Base-by-base conservation (phyloP, 2,113 vertebrate species). In the Macquaria australasica region DNA sequence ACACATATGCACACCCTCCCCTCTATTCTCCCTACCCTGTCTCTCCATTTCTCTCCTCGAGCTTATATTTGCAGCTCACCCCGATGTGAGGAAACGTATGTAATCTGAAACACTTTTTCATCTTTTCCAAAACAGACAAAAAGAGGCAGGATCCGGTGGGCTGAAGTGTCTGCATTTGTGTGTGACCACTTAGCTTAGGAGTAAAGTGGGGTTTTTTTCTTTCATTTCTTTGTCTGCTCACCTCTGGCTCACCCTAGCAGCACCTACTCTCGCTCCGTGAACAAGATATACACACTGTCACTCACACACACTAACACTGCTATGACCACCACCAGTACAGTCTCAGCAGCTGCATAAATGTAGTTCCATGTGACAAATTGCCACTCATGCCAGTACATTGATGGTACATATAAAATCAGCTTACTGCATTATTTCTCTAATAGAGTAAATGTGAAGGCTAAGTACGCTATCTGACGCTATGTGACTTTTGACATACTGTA, bases 81-180 rank as follows among this genome's bases (percentile, higher is more conserved):
- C 53, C 23, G 67, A 74, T 39, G 37, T 78, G 72, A 83, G 56
- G 84, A 89, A 86, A 70, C 62, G 48, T 51, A 66, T 80, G 73
- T 48, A 82, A 86, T 64, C 31, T 82, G 70, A 86, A 88, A 81
- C 83, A 82, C 67, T 89, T 90, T 88, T 90, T 88, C 77, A 88
- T 87, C 85, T 91, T 88, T 78, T 67, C 58, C 67, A 74, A 85
- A 76, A 87, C 58, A 89, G 68, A 83, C 75, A 69, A 74, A 79
- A 8, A 73, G 50, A 51, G 72, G 58, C 31, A 55, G 41, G 43
- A 77, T 77, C 2, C 0, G 28, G 48, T 68, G 39, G 53, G 58
- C 9, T 64, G 59, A 53, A 18, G 51, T 68, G 64, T 45, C 14
- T 79, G 50, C 28, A 31, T 78, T 58, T 55, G n/a, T 79, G 55